Percentiles rank a stretch among this genome's conserved stretches.
These are phyloP conservation scores for Falco novaeseelandiae DNA, from an alignment of 2,797 vertebrate genomes.

Conservation along the genomic window DNA sequence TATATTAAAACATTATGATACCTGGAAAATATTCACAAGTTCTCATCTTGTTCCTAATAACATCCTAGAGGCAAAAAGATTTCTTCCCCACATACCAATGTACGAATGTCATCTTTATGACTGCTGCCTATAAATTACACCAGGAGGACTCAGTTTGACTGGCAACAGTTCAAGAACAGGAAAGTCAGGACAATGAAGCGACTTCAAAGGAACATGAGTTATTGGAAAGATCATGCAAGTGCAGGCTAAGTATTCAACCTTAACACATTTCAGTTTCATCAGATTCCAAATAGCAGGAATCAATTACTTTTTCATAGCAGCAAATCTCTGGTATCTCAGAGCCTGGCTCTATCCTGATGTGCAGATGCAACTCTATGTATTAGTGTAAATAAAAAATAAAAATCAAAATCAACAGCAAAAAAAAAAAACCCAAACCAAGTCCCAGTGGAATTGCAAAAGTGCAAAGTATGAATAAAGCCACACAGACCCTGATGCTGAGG, in stretches of 20 bases:
- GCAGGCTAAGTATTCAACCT: conserved; percentile 23
- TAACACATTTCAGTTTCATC: conserved; percentile 29
- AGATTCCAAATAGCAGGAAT: conserved; percentile 59
- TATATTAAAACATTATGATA: conserved; percentile 13
- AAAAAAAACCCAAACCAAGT: background rate
- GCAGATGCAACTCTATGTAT: conserved; percentile 5
- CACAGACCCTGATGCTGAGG: background rate
- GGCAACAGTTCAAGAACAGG: conserved; percentile 43
- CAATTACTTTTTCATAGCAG: background rate
- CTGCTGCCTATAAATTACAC: conserved; percentile 17
- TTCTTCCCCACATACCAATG: background rate
- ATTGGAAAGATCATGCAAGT: conserved; percentile 49
- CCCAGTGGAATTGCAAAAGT: background rate
- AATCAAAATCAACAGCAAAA: background rate
- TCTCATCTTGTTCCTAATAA: conserved; percentile 41
- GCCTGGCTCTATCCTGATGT: background rate
- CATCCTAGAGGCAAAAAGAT: conserved; percentile 7
- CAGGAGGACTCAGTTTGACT: background rate
- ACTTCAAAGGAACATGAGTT: conserved; percentile 45
- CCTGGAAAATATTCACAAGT: conserved; percentile 47
- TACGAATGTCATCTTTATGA: conserved; percentile 9
- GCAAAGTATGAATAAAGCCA: background rate
- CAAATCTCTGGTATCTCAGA: background rate
- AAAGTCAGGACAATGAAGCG: background rate
- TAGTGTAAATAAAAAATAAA: background rate